phyloP scores from a whole-genome alignment of 2,797 vertebrate genomes.

The Astyanax mexicanus region DNA sequence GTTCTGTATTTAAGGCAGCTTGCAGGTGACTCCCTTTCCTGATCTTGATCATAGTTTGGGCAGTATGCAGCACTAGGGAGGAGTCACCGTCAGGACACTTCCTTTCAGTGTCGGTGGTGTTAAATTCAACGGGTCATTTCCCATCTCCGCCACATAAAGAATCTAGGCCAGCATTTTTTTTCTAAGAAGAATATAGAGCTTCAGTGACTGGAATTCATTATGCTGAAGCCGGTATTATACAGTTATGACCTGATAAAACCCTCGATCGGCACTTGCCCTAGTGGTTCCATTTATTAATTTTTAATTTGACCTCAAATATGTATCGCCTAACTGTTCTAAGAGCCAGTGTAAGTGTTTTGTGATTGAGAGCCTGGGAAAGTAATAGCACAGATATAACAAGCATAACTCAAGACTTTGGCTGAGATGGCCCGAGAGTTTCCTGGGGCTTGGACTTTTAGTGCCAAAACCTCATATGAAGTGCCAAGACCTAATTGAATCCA shows the following conservation, averaged over 20 bases:
- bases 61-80: slow-evolving; percentile 12
- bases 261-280: slow-evolving; percentile 23
- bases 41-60: slow-evolving; percentile 28
- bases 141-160: slow-evolving; percentile 7
- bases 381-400: slow-evolving; percentile 35
- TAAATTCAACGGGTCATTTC: slow-evolving; percentile 4
- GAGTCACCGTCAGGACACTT: neutral
- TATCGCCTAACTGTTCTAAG: slow-evolving; percentile 28
- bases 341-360: slow-evolving; percentile 37
- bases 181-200: slow-evolving; percentile 13
- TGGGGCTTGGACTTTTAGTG: slow-evolving; percentile 38
- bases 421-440: slow-evolving; percentile 37
- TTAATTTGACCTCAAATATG: slow-evolving; percentile 26
- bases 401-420: slow-evolving; percentile 49
- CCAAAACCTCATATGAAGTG: slow-evolving; percentile 36
- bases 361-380: slow-evolving; percentile 43
- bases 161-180: slow-evolving; percentile 4
- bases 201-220: slow-evolving; percentile 10
- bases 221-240: slow-evolving; percentile 14
- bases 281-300: slow-evolving; percentile 15
- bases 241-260: slow-evolving; percentile 33
- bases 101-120: slow-evolving; percentile 2
- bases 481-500: slow-evolving; percentile 47
- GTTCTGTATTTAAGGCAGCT: slow-evolving; percentile 33
- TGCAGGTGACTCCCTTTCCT: slow-evolving; percentile 48